These are phyloP conservation scores for Furcula furcula DNA, from an alignment of 2,888 invertebrate genomes.

Conservation along the genomic window DNA sequence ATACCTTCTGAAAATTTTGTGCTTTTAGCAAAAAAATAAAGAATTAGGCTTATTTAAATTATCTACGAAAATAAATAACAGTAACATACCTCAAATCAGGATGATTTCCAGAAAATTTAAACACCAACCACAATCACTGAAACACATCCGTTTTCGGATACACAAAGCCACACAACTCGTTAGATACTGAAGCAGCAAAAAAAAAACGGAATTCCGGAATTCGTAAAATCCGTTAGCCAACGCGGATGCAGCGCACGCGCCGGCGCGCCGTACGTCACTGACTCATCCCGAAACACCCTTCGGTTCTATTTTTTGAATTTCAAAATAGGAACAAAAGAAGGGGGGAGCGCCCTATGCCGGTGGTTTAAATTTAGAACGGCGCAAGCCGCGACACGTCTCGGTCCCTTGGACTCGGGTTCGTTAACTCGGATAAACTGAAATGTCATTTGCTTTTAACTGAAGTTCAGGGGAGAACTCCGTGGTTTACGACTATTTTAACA, in stretches of 20 bases:
- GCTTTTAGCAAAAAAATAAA: too few relatives aligned
- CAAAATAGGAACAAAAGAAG: constrained; percentile 80
- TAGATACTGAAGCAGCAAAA: constrained; percentile 27
- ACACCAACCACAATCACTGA: constrained; percentile 23
- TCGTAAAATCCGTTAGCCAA: constrained; percentile 30
- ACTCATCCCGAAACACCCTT: constrained; percentile 74
- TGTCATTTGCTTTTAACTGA: constrained; percentile 36
- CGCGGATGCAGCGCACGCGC: constrained; percentile 60
- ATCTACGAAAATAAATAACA: constrained; percentile 5
- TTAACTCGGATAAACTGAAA: constrained; percentile 60
- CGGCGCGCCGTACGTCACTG: constrained; percentile 70
- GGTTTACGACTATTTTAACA: constrained; percentile 15
- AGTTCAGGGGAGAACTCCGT: constrained; percentile 28
- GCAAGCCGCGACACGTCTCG: constrained; percentile 56
- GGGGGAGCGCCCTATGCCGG: constrained; percentile 68
- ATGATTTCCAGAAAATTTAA: constrained; percentile 14
- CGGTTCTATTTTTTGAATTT: constrained; percentile 74
- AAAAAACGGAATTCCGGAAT: constrained; percentile 34
- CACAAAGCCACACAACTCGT: constrained; percentile 40
- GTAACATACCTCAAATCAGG: constrained; percentile 3
- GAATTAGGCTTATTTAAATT: too few relatives aligned
- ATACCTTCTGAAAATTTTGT: too few relatives aligned
- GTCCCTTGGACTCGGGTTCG: constrained; percentile 49
- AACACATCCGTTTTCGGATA: constrained; percentile 19
- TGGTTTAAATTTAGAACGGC: constrained; percentile 64